Percentiles rank a stretch among this genome's conserved stretches.
phyloP scores from a whole-genome alignment of 30 jellyfish, hydroid and myxozoan genomes.

The Catostylus mosaicus region DNA sequence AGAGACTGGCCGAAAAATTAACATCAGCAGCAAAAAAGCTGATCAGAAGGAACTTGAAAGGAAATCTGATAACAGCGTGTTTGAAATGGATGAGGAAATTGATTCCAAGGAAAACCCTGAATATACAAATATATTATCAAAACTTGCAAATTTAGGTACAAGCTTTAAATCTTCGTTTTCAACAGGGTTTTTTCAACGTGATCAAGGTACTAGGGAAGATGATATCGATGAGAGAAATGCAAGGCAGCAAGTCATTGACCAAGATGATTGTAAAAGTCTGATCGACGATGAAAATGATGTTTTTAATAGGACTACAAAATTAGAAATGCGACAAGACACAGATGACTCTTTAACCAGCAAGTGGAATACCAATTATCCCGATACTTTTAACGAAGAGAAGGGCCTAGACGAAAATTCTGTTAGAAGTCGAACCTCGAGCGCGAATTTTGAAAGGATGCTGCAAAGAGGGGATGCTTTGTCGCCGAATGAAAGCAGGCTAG shows the following conservation, averaged over 20 bases:
- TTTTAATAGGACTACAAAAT: conserved; percentile 31
- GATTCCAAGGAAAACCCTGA: conserved; percentile 34
- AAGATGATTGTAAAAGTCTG: conserved; percentile 23
- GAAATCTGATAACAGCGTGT: not conserved
- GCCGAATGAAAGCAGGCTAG: conserved; percentile 4
- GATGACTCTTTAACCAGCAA: not conserved
- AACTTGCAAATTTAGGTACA: conserved; percentile 57
- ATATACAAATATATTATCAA: conserved; percentile 34
- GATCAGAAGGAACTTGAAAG: not conserved
- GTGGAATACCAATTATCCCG: not conserved
- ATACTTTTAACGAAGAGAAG: not conserved
- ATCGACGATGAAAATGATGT: conserved; percentile 48
- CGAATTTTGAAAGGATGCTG: conserved; percentile 15
- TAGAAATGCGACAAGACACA: conserved; percentile 34
- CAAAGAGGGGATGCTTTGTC: conserved; percentile 40
- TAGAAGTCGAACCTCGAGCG: conserved; percentile 23
- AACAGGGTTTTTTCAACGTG: conserved; percentile 39
- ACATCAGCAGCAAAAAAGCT: not conserved
- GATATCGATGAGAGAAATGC: not conserved
- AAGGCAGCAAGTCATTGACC: not conserved
- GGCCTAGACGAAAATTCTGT: not conserved
- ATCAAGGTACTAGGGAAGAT: not conserved
- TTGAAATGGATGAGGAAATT: not conserved
- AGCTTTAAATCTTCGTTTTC: conserved; percentile 64
- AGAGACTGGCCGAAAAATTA: not conserved